Evolutionary conservation across 2,888 invertebrate species (phyloP), one percentile per base, ranked within the genome.

Genomic region (Pyralis farinalis): DNA sequence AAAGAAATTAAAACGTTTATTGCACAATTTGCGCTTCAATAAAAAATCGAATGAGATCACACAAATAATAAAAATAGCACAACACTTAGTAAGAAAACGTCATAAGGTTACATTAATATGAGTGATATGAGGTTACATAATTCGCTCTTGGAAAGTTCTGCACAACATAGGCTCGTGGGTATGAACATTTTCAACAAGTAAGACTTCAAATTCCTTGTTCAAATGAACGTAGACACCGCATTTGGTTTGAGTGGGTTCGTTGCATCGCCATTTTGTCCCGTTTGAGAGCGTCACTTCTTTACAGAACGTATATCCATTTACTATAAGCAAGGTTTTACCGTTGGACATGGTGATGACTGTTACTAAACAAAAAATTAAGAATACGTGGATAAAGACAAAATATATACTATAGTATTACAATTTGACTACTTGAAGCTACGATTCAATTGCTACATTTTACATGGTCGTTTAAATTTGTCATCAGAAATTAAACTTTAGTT

Each of bases 221-320:
- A 80, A 71, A 40, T 76, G 71, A 1, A 78, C 62, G 44, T 70
- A 81, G 0, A 78, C 82, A 27, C 70, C 64, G 42, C 82, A 82
- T 49, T 78, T 73, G 43, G 45, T 60, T 35, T 63, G 63, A 9
- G 54, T 67, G 2, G 70, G 72, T 34, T 80, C 82, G 49, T 68
- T 74, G 47, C 83, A 83, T 21, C 63, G 67, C 83, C 82, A 83
- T 51, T 69, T 63, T 1, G 79, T 67, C 0, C 66, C 68, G 25
- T 66, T 69, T 16, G 65, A 69, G 2, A 67, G 62, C 39, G 61
- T 60, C 7, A 62, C 54, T 37, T 74, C 72, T 38, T 66, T 66
- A 46, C 71, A 74, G 55, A 77, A 83, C n/a, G 73, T 78, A 45
- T 82, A 78, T 1, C 83, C 83, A 43, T 82, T 79, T 37, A 83